Evolutionary conservation across 2,888 invertebrate species (phyloP).

Genomic region (Drosophila parthenogenetica): DNA sequence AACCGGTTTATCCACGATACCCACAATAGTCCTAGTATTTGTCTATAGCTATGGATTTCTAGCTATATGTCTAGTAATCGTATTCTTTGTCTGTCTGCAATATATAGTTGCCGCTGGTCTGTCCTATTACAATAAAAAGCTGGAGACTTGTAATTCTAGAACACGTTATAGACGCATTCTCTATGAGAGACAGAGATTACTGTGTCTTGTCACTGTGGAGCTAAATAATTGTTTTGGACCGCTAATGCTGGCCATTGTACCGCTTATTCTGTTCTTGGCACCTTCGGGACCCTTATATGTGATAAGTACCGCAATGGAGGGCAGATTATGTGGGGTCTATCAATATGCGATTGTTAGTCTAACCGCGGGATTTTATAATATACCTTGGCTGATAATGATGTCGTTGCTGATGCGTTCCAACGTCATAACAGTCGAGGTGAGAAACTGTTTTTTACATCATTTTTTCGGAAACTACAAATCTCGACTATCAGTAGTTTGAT

Average conservation of each 20-base stretch:
- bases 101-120: constrained; percentile 49
- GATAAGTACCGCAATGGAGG: constrained; percentile 49
- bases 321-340: background rate
- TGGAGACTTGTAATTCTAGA: constrained; percentile 3
- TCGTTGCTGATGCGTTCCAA: constrained; percentile 49
- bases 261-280: constrained; percentile 47
- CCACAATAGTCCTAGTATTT: constrained; percentile 22
- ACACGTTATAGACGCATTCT: constrained; percentile 3
- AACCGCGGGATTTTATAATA: constrained; percentile 45
- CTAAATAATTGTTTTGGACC: constrained; percentile 63
- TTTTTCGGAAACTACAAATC: background rate
- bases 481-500: background rate
- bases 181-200: constrained; percentile 4
- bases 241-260: constrained; percentile 53
- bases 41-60: constrained; percentile 51
- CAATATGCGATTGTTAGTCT: background rate
- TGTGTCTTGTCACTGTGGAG: constrained; percentile 10
- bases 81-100: constrained; percentile 59
- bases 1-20: background rate
- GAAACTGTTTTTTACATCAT: constrained; percentile 9
- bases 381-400: constrained; percentile 59
- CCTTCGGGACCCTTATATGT: constrained; percentile 68
- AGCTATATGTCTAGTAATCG: constrained; percentile 44
- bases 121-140: constrained; percentile 33
- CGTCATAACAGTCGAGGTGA: constrained; percentile 65